Conservation (phyloP, 2,888 invertebrate species). For the Atethmia centrago region DNA sequence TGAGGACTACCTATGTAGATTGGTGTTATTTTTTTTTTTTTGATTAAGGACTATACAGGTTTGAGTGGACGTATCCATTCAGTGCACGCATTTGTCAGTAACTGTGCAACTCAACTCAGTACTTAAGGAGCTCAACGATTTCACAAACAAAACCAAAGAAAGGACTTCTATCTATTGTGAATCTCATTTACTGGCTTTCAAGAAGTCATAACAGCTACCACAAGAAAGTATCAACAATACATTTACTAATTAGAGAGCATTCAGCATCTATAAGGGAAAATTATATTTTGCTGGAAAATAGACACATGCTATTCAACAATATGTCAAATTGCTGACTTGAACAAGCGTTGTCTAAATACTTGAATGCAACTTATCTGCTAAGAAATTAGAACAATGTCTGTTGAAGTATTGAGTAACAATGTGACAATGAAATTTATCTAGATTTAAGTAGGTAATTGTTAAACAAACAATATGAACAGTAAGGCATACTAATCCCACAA, state of each 20-base stretch:
- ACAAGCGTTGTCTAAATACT: slow-evolving; percentile 12
- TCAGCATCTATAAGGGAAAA: too few species aligned
- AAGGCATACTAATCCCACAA: background rate
- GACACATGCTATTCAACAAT: background rate
- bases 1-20: too few species aligned
- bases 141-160: too few species aligned
- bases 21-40: too few species aligned
- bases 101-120: too few species aligned
- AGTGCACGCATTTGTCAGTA: too few species aligned
- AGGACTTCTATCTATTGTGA: too few species aligned
- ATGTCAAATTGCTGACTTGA: background rate
- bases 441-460: background rate
- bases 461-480: background rate
- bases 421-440: slow-evolving; percentile 5
- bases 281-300: background rate
- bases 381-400: slow-evolving; percentile 4
- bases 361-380: background rate
- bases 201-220: background rate
- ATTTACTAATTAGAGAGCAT: background rate
- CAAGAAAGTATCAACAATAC: background rate
- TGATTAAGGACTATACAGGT: too few species aligned
- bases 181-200: background rate
- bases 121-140: too few species aligned
- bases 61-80: too few species aligned
- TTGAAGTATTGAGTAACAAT: background rate